phyloP scores from a whole-genome alignment of 2,888 invertebrate genomes.

The Cryptus viduatorius region DNA sequence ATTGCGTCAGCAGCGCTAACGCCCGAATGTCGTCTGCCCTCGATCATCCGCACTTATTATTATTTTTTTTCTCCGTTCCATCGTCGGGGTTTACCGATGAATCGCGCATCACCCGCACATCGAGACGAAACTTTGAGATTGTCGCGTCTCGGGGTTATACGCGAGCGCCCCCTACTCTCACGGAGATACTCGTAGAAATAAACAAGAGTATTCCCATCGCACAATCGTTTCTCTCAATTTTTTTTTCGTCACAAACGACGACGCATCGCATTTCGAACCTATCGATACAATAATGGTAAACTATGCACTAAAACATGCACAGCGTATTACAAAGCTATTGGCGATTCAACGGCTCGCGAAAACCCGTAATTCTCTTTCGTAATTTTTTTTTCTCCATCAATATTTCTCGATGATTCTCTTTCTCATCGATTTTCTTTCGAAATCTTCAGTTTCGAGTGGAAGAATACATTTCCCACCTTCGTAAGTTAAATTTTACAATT shows the following conservation, averaged over 20 bases:
- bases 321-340: constrained; percentile 77
- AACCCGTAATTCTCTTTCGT: constrained; percentile 9
- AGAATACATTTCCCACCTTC: neutral
- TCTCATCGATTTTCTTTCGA: neutral
- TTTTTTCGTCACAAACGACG: constrained; percentile 52
- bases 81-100: constrained; percentile 12
- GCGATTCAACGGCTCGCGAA: constrained; percentile 61
- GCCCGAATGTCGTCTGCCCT: constrained; percentile 25
- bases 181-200: constrained; percentile 21
- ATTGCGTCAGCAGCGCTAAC: constrained; percentile 59
- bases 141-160: constrained; percentile 30
- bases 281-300: constrained; percentile 62
- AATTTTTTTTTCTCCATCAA: constrained; percentile 33
- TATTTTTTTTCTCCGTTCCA: neutral
- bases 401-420: constrained; percentile 38
- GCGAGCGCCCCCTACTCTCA: constrained; percentile 16
- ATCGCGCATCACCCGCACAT: constrained; percentile 36
- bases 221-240: constrained; percentile 22
- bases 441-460: neutral
- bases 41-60: constrained; percentile 11
- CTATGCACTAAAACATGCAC: constrained; percentile 85
- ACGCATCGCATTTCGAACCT: constrained; percentile 61
- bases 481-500: neutral
- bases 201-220: constrained; percentile 29
- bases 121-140: constrained; percentile 52